Evolutionary conservation across 2,113 vertebrate genomes (phyloP), one percentile per base, ranked within the genome.

Genomic region (Limnothrissa miodon): DNA sequence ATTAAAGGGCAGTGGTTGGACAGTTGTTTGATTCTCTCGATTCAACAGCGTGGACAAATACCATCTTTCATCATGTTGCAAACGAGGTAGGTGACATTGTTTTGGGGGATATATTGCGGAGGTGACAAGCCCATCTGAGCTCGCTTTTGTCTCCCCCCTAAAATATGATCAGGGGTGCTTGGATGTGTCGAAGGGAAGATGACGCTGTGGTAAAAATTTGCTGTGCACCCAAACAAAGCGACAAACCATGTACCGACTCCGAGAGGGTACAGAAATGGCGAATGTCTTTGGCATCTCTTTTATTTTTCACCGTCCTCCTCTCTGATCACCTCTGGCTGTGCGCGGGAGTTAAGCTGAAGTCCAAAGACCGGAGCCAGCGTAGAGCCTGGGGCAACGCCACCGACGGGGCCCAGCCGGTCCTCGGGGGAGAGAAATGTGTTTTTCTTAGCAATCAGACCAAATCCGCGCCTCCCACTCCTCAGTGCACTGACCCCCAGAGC

Each of bases 181-280:
- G 95, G 94, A 94, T 94, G 92, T 93, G 90, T 92, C 93, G 93
- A 90, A 90, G 92, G 88, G 93, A 93, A 94, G 92, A 93, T 90
- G 90, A 93, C 90, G 93, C 93, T 87, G 92, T 92, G 87, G 89
- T 94, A 89, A 92, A 91, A 87, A 91, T 94, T 89, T 94, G 93
- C 89, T 92, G 93, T 90, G 90, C 89, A 81, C 92, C 90, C 81
- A 86, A 91, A 89, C 90, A 89, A 86, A 92, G 86, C 91, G 95
- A 96, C 89, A 95, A 95, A 92, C 94, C 95, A 86, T 94, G 92
- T 87, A 91, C 94, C 85, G 95, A 95, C 89, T 93, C 94, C 9
- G 94, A 95, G 89, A 93, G 93, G 92, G 95, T 95, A 87, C 95
- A 95, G 94, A 92, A 92, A 95, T 95, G 95, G 95, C 95, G 94